A percentile compares a stretch with the other conserved stretches of the same genome.
These are phyloP conservation scores for Alethe castanea DNA, from an alignment of 2,113 vertebrate species.

Conservation along the genomic window DNA sequence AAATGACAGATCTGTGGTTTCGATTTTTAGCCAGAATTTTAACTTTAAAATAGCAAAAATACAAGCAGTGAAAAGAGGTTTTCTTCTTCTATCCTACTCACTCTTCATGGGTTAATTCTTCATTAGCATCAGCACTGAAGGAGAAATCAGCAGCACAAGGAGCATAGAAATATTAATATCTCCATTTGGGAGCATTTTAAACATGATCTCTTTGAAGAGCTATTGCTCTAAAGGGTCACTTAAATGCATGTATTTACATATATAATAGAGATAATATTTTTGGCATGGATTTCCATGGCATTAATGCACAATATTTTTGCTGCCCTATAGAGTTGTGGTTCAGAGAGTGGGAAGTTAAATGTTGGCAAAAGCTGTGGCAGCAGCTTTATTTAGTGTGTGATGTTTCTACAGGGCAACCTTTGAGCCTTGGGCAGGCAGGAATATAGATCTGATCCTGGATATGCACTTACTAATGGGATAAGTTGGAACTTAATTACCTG, in stretches of 20 bases:
- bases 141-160: not conserved
- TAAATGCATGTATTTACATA: not conserved
- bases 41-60: not conserved
- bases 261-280: not conserved
- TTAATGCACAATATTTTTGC: not conserved
- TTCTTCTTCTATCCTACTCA: not conserved
- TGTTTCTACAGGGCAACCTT: not conserved
- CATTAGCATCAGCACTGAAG: not conserved
- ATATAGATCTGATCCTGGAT: not conserved
- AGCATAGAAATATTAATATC: not conserved
- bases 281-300: not conserved
- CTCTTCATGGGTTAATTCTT: not conserved
- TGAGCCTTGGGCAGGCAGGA: not conserved
- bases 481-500: not conserved
- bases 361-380: not conserved
- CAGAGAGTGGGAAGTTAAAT: not conserved
- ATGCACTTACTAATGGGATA: not conserved
- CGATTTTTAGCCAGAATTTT: not conserved
- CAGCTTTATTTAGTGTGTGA: not conserved
- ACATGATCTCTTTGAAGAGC: not conserved
- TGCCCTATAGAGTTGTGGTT: not conserved
- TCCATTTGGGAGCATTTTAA: not conserved
- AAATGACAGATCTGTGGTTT: not conserved
- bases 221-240: not conserved
- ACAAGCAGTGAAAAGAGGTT: not conserved